Percentiles rank a stretch among this genome's conserved stretches.
Evolutionary conservation across 2,797 vertebrate species (phyloP).

Genomic region (Pteronotus mesoamericanus): DNA sequence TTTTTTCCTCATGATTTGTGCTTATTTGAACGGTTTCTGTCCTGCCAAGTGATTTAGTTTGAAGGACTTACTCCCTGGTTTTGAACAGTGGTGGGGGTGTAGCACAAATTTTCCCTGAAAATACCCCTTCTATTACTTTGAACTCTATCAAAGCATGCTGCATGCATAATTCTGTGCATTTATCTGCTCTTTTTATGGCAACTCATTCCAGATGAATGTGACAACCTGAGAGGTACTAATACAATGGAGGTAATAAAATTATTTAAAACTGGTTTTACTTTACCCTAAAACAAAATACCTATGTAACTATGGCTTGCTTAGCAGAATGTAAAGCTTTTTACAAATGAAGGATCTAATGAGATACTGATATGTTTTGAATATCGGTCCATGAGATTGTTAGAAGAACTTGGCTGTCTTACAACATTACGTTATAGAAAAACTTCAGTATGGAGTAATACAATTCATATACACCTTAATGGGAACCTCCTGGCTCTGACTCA

Average conservation of each 20-base stretch:
- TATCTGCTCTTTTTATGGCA: constrained; percentile 50
- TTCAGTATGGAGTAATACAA: constrained; percentile 49
- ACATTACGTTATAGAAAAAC: constrained; percentile 56
- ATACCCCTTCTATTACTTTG: constrained; percentile 36
- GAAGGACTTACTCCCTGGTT: neutral
- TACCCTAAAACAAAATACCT: constrained; percentile 58
- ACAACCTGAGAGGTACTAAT: constrained; percentile 57
- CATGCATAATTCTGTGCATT: constrained; percentile 52
- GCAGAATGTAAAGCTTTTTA: constrained; percentile 51
- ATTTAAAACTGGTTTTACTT: constrained; percentile 58
- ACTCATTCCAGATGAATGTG: constrained; percentile 69
- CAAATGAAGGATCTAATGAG: constrained; percentile 63
- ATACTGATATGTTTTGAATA: constrained; percentile 69
- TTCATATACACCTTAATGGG: constrained; percentile 75
- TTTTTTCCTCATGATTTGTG: neutral
- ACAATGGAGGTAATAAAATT: constrained; percentile 61
- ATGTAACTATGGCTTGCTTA: constrained; percentile 42
- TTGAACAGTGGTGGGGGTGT: neutral
- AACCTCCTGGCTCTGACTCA: constrained; percentile 71
- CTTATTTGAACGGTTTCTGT: constrained; percentile 38
- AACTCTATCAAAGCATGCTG: constrained; percentile 60
- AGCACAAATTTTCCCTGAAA: constrained; percentile 35
- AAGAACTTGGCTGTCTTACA: constrained; percentile 68
- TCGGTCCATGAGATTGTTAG: constrained; percentile 42
- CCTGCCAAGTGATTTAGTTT: constrained; percentile 13